Conservation (phyloP, 2,888 invertebrate species). For the Prosapia bicincta region DNA sequence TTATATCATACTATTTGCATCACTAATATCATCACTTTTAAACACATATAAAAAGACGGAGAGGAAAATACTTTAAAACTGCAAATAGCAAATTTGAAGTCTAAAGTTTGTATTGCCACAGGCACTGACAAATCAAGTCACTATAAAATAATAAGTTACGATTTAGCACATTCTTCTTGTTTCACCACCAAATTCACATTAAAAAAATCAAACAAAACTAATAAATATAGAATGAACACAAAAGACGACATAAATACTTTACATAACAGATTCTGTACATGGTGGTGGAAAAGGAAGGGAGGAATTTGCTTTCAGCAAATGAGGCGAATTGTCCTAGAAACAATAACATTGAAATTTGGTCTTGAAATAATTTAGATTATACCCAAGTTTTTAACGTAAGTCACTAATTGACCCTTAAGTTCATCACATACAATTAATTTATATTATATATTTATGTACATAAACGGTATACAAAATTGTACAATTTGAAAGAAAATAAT, state of each 20-base stretch:
- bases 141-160: background rate
- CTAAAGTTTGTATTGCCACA: background rate
- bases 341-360: background rate
- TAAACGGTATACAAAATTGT: constrained; percentile 2
- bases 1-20: background rate
- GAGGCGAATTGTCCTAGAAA: background rate
- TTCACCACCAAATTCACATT: background rate
- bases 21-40: background rate
- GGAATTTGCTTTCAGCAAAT: background rate
- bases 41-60: background rate
- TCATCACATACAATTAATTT: background rate
- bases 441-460: background rate
- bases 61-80: background rate
- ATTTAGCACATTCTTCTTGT: background rate
- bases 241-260: background rate
- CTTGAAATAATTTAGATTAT: background rate
- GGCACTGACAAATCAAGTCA: background rate
- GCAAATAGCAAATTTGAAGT: background rate
- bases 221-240: background rate
- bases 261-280: background rate
- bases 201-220: background rate
- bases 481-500: background rate
- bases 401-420: background rate
- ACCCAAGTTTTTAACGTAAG: background rate
- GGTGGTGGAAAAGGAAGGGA: background rate